Evolutionary conservation across 1,140 invertebrate species (phyloP).

Genomic region (Sinonovacula constricta): DNA sequence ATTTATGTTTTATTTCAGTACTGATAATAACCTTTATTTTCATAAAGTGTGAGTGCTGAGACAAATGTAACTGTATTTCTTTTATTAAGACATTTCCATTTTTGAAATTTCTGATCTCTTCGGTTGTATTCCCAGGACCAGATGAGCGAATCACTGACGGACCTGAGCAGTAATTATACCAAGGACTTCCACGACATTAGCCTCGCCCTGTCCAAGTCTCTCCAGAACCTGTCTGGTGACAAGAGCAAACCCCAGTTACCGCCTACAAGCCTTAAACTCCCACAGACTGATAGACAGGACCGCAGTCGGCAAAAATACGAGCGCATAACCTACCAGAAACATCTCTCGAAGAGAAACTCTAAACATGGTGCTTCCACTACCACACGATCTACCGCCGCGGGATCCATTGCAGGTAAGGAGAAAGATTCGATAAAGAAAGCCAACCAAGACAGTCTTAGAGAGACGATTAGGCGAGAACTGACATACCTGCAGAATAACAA

Average conservation of each 20-base stretch:
- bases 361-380: background rate
- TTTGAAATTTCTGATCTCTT: no score
- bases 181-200: constrained; percentile 2
- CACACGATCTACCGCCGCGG: no score
- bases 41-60: no score
- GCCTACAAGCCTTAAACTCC: background rate
- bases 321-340: constrained; percentile 38
- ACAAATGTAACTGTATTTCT: no score
- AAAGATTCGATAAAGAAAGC: background rate
- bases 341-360: constrained; percentile 8
- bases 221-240: constrained; percentile 2
- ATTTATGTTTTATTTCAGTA: no score
- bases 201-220: constrained; percentile 18
- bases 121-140: no score
- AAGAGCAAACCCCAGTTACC: background rate
- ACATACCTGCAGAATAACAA: background rate
- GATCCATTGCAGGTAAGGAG: background rate
- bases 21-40: no score
- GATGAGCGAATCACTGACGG: constrained; percentile 9
- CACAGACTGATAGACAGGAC: background rate
- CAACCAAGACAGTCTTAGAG: background rate
- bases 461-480: background rate
- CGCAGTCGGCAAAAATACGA: constrained; percentile 11
- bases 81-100: no score
- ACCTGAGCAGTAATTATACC: constrained; percentile 9